Base-by-base conservation (phyloP, 2,113 vertebrate genomes). In the Fregetta grallaria region DNA sequence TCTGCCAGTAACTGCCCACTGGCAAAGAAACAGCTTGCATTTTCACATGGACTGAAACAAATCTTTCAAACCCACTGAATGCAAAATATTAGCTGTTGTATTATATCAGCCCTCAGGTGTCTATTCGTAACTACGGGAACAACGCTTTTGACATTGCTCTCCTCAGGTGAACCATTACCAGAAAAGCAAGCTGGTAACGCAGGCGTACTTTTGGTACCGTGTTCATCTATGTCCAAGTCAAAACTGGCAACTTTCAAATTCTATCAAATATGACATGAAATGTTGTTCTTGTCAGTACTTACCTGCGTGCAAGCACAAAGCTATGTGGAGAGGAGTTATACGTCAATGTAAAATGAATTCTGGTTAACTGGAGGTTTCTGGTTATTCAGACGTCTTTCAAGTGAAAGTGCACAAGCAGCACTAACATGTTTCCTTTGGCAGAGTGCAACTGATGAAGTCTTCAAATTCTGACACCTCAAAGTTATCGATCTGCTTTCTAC, bases 181-280 rank as follows among this genome's bases (percentile, higher is more conserved):
- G 19, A 30, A 15, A 7, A 44, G 19, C 42, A 44, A 29, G 10
- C 25, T 11, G 44, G 66, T 34, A 36, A 38, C 0, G 13, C 21
- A 22, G 49, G 40, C 0, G 1, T 7, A 3, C 8, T 25, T 27
- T 30, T 8, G 15, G 22, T 20, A 55, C 30, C 1, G 1, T 8
- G 22, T 22, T 75, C 22, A 25, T 9, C 23, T 44, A 6, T 0
- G 14, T 7, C n/a, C 55, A 9, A 32, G 30, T 25, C 32, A 44
- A 50, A 70, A 56, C 3, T 2, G 21, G 55, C 22, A 55, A 8
- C 42, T 27, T 38, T 19, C n/a, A 36, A 27, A 34, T 9, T 29
- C 56, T 52, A 34, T 18, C 45, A 20, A 71, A 77, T 13, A 3
- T 7, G 58, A 44, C 45, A 50, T 18, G 11, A 30, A 12, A 19